Evolutionary conservation across 2,888 invertebrate species (phyloP).

Genomic region (Torymus auratus): DNA sequence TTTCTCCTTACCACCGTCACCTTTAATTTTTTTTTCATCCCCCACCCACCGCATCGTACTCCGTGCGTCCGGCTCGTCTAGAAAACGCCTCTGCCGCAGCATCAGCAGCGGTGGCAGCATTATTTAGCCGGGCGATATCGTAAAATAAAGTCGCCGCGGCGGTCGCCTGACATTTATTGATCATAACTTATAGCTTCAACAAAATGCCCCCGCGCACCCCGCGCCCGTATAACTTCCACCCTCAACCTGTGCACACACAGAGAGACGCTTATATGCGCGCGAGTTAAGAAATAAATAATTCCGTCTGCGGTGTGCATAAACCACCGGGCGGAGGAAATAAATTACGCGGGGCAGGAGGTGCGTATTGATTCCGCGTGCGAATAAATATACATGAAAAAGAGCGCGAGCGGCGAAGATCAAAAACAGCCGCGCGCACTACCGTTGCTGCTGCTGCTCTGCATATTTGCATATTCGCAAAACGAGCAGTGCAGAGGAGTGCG

Average conservation of each 20-base stretch:
- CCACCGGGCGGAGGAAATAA: constrained; percentile 33
- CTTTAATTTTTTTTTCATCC: no score
- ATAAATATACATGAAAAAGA: constrained; percentile 6
- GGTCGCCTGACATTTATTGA: constrained; percentile 56
- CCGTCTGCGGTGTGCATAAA: constrained; percentile 28
- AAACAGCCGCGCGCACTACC: constrained; percentile 26
- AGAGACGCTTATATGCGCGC: neutral
- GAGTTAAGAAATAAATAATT: constrained; percentile 56
- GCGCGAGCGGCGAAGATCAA: constrained; percentile 29
- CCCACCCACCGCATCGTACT: no score
- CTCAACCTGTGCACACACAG: no score
- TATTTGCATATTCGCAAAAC: constrained; percentile 40
- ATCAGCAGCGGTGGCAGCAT: constrained; percentile 2
- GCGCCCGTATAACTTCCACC: neutral
- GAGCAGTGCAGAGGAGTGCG: neutral
- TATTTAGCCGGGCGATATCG: constrained; percentile 54
- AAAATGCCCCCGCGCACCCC: constrained; percentile 40
- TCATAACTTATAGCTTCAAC: constrained; percentile 56
- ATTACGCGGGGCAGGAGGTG: constrained; percentile 28
- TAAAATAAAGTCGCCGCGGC: constrained; percentile 51
- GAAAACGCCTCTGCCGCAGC: constrained; percentile 20
- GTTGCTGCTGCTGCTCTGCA: constrained; percentile 10
- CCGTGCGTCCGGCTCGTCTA: neutral
- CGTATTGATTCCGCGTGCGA: constrained; percentile 34
- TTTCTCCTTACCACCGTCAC: no score